Evolutionary conservation across 1,140 invertebrate genomes (phyloP).

Genomic region (Pseudomyrmex cubaensis): DNA sequence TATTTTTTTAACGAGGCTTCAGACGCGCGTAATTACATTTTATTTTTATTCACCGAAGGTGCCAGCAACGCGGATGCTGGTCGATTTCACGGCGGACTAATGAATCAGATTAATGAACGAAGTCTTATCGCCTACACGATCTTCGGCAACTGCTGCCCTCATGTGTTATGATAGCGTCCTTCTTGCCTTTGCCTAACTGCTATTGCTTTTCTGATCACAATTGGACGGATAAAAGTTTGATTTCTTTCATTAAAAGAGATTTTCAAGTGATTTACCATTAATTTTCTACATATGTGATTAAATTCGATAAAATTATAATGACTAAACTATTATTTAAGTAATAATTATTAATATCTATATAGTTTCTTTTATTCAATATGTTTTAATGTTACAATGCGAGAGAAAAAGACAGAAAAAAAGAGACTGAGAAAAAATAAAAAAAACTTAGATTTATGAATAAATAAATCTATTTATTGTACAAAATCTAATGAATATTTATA

Average conservation of each 20-base stretch:
- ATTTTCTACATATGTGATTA: background rate
- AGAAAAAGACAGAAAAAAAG: background rate
- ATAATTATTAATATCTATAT: background rate
- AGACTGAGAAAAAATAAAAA: background rate
- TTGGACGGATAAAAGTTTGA: slow-evolving; percentile 8
- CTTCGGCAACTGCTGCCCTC: slow-evolving; percentile 55
- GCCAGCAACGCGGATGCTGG: background rate
- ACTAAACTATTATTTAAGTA: background rate
- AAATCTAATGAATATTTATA: background rate
- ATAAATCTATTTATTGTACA: background rate
- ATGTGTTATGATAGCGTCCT: slow-evolving; percentile 24
- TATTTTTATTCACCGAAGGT: slow-evolving; percentile 37
- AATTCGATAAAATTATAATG: too few species aligned
- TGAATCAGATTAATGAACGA: slow-evolving; percentile 67
- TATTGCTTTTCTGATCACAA: slow-evolving; percentile 8
- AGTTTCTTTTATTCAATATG: background rate
- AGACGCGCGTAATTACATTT: slow-evolving; percentile 49
- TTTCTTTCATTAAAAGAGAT: slow-evolving; percentile 14
- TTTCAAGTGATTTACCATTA: slow-evolving; percentile 10
- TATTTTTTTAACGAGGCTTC: slow-evolving; percentile 49
- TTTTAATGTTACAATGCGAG: background rate
- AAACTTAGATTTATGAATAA: background rate
- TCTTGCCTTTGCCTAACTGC: slow-evolving; percentile 13
- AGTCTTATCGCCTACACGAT: slow-evolving; percentile 55
- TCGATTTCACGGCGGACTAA: slow-evolving; percentile 59